Conservation (phyloP, 2,113 vertebrate genomes). For the Calyptomena viridis region DNA sequence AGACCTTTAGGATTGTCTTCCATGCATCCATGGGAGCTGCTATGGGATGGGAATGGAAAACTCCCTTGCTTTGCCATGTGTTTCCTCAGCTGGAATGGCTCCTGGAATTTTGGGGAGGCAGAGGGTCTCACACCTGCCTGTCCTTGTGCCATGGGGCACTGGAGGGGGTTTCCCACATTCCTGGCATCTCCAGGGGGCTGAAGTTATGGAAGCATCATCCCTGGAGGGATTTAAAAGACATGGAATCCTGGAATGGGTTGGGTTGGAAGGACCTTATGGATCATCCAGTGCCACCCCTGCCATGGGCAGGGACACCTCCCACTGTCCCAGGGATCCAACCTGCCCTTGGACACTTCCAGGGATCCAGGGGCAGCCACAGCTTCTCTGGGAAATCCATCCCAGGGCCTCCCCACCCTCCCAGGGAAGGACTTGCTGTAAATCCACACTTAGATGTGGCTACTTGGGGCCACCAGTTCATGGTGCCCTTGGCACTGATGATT, state of each 20-base stretch:
- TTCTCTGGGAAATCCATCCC: background rate
- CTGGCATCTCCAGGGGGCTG: background rate
- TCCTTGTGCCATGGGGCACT: fast-evolving
- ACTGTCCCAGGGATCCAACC: background rate
- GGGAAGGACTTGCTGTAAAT: background rate
- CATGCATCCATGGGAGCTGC: fast-evolving
- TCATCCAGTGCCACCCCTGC: background rate
- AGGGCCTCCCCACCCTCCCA: background rate
- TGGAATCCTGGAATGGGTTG: background rate
- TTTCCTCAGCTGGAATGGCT: background rate
- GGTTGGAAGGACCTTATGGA: background rate
- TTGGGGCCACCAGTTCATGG: background rate
- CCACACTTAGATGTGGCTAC: background rate
- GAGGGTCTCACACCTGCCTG: background rate
- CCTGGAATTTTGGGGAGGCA: background rate
- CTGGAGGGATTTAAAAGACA: background rate
- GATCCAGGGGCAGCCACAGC: background rate
- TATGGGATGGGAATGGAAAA: fast-evolving
- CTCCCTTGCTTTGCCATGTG: too few relatives aligned
- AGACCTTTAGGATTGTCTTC: background rate
- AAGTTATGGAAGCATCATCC: background rate
- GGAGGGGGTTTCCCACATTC: fast-evolving
- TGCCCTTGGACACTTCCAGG: background rate
- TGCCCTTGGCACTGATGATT: too few relatives aligned
- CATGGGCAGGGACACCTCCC: background rate